phyloP scores from a whole-genome alignment of 2,888 invertebrate species.

The Drosophila atripex region DNA sequence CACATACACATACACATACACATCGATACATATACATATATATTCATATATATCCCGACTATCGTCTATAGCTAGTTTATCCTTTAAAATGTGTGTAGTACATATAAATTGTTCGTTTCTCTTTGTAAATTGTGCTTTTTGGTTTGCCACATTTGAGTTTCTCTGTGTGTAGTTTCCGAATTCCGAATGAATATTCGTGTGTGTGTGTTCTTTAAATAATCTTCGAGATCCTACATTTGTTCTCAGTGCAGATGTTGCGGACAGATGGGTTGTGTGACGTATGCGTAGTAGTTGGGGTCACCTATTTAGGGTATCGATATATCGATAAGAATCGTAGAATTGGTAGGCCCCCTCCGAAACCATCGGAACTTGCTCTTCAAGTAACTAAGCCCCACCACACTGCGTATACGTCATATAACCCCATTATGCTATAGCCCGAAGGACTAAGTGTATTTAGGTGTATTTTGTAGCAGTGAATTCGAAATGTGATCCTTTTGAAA shows the following conservation, averaged over 20 bases:
- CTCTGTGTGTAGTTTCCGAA: no score
- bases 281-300: not conserved
- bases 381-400: no score
- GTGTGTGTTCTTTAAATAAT: not conserved
- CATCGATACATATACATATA: slow-evolving; percentile 14
- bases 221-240: not conserved
- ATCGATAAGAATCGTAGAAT: no score
- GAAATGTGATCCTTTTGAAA: slow-evolving; percentile 13
- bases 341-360: no score
- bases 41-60: slow-evolving; percentile 18
- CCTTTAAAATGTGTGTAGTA: slow-evolving; percentile 17
- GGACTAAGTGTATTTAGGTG: not conserved
- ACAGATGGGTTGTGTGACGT: not conserved
- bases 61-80: slow-evolving; percentile 16
- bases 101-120: slow-evolving; percentile 60
- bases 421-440: not conserved
- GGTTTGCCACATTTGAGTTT: no score
- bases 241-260: not conserved
- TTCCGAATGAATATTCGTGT: no score
- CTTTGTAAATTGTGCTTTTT: slow-evolving; percentile 74
- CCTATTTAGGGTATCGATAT: no score
- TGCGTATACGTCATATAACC: not conserved
- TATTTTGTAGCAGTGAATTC: not conserved
- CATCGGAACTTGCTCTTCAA: no score
- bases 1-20: slow-evolving; percentile 22